A percentile compares a stretch with the other conserved stretches of the same genome.
phyloP scores from a whole-genome alignment of 2,888 invertebrate species.

The Drosophila meridionalis region DNA sequence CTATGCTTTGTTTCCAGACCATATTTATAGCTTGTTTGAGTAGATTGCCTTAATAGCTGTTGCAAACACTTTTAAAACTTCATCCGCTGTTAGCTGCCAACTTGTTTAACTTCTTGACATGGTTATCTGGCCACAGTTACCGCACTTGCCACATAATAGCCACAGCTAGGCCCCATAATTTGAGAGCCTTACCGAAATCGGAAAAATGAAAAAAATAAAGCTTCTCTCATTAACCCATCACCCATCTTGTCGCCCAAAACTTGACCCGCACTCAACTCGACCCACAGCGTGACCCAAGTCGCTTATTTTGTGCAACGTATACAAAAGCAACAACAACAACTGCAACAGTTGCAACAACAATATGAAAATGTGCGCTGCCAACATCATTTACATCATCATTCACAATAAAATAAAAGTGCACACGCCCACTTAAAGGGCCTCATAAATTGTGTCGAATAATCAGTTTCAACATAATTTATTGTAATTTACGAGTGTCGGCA shows the following conservation, averaged over 20 bases:
- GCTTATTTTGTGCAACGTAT: constrained; percentile 38
- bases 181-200: constrained; percentile 23
- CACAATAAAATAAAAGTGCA: constrained; percentile 81
- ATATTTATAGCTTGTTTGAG: constrained; percentile 1
- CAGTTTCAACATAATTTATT: constrained; percentile 81
- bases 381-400: constrained; percentile 81
- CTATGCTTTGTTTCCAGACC: not conserved
- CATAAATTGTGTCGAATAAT: constrained; percentile 80
- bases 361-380: constrained; percentile 63
- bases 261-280: constrained; percentile 68
- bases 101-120: constrained; percentile 14
- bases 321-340: constrained; percentile 29
- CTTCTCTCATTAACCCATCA: constrained; percentile 73
- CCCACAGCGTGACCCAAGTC: constrained; percentile 48
- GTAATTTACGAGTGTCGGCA: constrained; percentile 80
- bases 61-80: not conserved
- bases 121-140: constrained; percentile 31
- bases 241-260: constrained; percentile 61
- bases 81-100: not conserved
- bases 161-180: constrained; percentile 22
- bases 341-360: constrained; percentile 39
- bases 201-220: constrained; percentile 16
- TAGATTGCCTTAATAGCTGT: not conserved
- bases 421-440: constrained; percentile 80
- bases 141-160: constrained; percentile 27